These are phyloP conservation scores for Tetrax tetrax DNA, from an alignment of 2,113 vertebrate genomes.

Conservation along the genomic window DNA sequence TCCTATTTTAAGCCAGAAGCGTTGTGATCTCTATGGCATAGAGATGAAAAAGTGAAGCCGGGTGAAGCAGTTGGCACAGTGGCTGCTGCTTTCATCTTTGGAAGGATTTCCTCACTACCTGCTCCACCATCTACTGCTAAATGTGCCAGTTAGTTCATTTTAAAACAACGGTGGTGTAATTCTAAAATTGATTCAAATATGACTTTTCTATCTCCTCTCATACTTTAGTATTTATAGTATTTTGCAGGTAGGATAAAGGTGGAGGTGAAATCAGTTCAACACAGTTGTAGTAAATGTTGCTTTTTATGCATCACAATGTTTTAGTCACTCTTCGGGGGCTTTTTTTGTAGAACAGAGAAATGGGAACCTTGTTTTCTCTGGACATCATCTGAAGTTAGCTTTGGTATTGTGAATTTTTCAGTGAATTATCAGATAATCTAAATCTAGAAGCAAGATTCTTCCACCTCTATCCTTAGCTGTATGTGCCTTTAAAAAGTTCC, in stretches of 20 bases:
- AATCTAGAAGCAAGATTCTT: neutral
- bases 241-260: neutral
- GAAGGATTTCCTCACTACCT: neutral
- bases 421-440: neutral
- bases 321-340: neutral
- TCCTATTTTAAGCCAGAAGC: slow-evolving; percentile 87
- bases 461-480: neutral
- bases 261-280: neutral
- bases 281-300: neutral
- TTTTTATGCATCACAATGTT: neutral
- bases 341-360: neutral
- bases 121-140: neutral
- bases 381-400: neutral
- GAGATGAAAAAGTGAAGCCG: slow-evolving; percentile 64
- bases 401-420: neutral
- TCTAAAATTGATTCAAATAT: neutral
- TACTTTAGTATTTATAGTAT: neutral
- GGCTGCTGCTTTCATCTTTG: neutral
- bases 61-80: neutral
- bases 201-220: neutral
- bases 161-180: neutral
- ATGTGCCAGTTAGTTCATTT: neutral
- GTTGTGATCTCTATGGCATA: slow-evolving; percentile 86
- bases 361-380: neutral
- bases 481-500: neutral